These are phyloP conservation scores for Griposia aprilina DNA, from an alignment of 2,888 invertebrate genomes.

Conservation along the genomic window DNA sequence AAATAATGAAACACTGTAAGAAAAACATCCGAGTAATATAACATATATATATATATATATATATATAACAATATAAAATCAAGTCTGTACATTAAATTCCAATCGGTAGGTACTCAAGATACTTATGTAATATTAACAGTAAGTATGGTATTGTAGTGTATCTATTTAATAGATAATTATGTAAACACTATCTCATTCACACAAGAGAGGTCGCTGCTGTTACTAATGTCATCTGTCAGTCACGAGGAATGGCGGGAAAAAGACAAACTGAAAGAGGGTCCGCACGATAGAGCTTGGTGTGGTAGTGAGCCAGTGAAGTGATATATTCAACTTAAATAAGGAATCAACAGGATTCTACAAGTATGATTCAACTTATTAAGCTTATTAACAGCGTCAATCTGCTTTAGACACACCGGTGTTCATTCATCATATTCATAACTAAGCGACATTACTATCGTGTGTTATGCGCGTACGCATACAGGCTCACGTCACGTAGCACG, in stretches of 20 bases:
- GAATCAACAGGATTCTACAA: too few species aligned
- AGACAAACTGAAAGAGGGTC: too few species aligned
- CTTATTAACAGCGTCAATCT: slow-evolving; percentile 4
- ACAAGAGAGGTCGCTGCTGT: too few species aligned
- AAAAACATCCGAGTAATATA: slow-evolving; percentile 38
- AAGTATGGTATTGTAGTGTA: background rate
- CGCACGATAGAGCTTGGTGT: too few species aligned
- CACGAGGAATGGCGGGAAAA: too few species aligned
- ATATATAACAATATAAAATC: slow-evolving; percentile 20
- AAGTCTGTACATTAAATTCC: background rate
- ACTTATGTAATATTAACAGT: background rate
- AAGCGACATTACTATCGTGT: slow-evolving; percentile 26
- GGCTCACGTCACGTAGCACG: slow-evolving; percentile 36
- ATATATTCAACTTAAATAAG: too few species aligned
- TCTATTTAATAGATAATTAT: too few species aligned
- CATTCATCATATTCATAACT: slow-evolving; percentile 59
- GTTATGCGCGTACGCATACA: slow-evolving; percentile 51
- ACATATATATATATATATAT: too few species aligned
- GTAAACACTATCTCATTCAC: too few species aligned
- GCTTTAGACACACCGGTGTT: slow-evolving; percentile 19
- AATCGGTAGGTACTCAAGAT: background rate
- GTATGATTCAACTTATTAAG: slow-evolving; percentile 7
- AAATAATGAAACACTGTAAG: slow-evolving; percentile 40
- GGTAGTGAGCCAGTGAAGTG: too few species aligned
- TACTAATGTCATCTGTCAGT: too few species aligned